Evolutionary conservation across 2,888 invertebrate species (phyloP), one percentile per base, ranked within the genome.

Genomic region (Carcina quercana): DNA sequence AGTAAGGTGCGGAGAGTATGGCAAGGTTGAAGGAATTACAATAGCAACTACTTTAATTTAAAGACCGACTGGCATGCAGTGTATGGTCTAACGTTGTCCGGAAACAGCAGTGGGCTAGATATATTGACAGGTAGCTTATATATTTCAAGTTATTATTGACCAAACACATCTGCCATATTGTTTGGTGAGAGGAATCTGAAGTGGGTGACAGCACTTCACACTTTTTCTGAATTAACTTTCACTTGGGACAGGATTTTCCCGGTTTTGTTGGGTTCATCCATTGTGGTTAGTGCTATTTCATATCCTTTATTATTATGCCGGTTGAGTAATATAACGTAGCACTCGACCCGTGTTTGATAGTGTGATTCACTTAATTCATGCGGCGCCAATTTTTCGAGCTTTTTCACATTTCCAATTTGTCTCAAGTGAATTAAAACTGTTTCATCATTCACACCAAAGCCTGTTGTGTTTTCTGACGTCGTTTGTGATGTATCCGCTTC

Each of bases 221-320:
- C 29, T 44, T 50, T 43, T 42, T 45, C 39, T 42, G 35, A 35
- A 30, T 40, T 15, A 40, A 41, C 25, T 40, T 39, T 40, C 38
- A 30, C 30, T 42, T 43, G 31, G 39, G 35, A 17, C 41, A 35
- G 30, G 32, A 43, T 42, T 43, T 42, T 27, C 36, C 39, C 33
- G 40, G 31, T 35, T 43, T 31, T 47, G 56, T 53, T 30, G 31
- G 56, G 51, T 37, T 51, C 53, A 58, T 43, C 43, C 37, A 46
- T 34, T 45, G 43, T 26, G 41, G 41, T 37, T 38, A 41, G 37
- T 40, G n/a, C n/a, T n/a, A n/a, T n/a, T n/a, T n/a, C n/a, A n/a
- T n/a, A n/a, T n/a, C n/a, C n/a, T n/a, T n/a, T n/a, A n/a, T 43
- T 38, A 35, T 36, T 38, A 17, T 43, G 32, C 8, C 38, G 34